Conservation (phyloP, 1,140 invertebrate species). For the Drosophila serrata region DNA sequence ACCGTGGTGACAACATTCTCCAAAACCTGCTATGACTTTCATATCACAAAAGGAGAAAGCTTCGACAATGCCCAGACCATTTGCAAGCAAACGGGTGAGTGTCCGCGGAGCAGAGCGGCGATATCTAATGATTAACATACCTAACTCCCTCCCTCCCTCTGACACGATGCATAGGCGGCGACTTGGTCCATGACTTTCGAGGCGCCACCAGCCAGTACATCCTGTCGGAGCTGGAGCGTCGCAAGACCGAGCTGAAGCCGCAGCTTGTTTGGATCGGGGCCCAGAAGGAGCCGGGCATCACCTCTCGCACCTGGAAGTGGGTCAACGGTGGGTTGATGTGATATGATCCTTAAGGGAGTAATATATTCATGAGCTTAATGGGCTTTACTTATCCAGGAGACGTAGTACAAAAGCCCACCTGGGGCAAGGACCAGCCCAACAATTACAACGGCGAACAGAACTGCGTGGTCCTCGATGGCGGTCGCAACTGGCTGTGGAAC, state of each 20-base stretch:
- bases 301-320: constrained; percentile 95
- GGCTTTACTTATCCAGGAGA: constrained; percentile 87
- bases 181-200: constrained; percentile 90
- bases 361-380: not conserved
- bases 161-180: constrained; percentile 86
- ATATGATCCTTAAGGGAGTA: not conserved
- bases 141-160: not conserved
- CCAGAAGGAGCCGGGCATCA: constrained; percentile 93
- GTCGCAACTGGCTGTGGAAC: constrained; percentile 96
- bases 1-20: constrained; percentile 92
- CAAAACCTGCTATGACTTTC: constrained; percentile 95
- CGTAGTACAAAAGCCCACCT: constrained; percentile 91
- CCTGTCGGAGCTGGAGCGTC: constrained; percentile 91
- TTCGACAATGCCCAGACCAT: constrained; percentile 92
- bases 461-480: constrained; percentile 96
- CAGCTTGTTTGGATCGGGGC: constrained; percentile 96
- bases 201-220: constrained; percentile 91
- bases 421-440: constrained; percentile 97
- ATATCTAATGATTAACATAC: constrained; percentile 9
- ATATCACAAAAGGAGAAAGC: constrained; percentile 91
- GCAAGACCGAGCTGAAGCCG: constrained; percentile 92
- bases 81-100: constrained; percentile 88
- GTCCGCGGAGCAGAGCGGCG: not conserved
- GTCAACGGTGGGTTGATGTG: constrained; percentile 90
- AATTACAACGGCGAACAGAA: constrained; percentile 98